These are phyloP conservation scores for Agrotis exclamationis DNA, from an alignment of 2,888 invertebrate species.

Conservation along the genomic window DNA sequence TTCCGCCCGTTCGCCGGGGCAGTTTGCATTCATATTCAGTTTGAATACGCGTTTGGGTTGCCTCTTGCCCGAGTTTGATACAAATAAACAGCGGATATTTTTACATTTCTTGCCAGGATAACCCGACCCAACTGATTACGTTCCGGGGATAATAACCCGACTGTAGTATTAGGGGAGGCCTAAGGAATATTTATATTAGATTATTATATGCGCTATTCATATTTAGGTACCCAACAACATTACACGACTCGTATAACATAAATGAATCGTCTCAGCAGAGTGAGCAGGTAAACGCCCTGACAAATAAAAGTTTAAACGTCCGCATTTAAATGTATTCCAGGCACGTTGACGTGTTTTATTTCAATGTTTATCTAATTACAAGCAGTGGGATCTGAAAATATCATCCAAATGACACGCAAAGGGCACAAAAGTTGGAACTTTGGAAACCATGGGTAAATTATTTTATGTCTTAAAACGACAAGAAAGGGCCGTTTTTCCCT, in stretches of 20 bases:
- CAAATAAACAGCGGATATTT: slow-evolving; percentile 91
- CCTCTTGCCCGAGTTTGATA: slow-evolving; percentile 89
- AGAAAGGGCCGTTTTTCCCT: slow-evolving; percentile 81
- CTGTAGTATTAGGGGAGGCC: slow-evolving; percentile 78
- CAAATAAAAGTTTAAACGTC: slow-evolving; percentile 37
- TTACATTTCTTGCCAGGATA: slow-evolving; percentile 88
- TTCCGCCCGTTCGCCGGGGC: slow-evolving; percentile 88
- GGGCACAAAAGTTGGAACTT: slow-evolving; percentile 77
- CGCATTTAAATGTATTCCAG: slow-evolving; percentile 43
- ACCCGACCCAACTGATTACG: slow-evolving; percentile 90
- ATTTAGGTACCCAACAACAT: slow-evolving; percentile 62
- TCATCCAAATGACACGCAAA: slow-evolving; percentile 83
- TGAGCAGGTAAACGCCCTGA: slow-evolving; percentile 32
- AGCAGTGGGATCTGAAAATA: slow-evolving; percentile 79
- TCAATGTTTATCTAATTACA: slow-evolving; percentile 81
- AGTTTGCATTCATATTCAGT: slow-evolving; percentile 91
- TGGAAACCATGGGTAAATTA: slow-evolving; percentile 72
- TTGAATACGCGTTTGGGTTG: slow-evolving; percentile 90
- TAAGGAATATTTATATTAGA: slow-evolving; percentile 83
- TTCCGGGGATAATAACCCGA: slow-evolving; percentile 86
- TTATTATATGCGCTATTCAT: slow-evolving; percentile 75
- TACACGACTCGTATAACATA: slow-evolving; percentile 41
- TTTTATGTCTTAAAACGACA: slow-evolving; percentile 79
- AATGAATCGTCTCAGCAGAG: slow-evolving; percentile 44
- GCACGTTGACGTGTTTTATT: slow-evolving; percentile 68